A percentile compares a stretch with the other conserved stretches of the same genome.
Evolutionary conservation across 92 coral and sea anemone genomes (phyloP).

Genomic region (Paramuricea clavata): DNA sequence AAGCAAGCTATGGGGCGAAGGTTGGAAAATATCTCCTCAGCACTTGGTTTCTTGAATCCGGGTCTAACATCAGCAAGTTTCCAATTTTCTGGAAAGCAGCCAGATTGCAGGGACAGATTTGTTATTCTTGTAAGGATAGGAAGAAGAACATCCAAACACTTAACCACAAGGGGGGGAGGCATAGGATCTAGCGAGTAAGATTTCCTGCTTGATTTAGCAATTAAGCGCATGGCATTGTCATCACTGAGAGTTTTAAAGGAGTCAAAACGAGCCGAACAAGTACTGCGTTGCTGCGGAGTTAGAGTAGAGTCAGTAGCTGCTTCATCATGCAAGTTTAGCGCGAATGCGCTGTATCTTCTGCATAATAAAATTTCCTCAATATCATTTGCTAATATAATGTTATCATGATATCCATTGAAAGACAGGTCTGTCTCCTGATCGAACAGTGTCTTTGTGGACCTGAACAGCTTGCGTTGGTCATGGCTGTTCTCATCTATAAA

Average conservation of each 20-base stretch:
- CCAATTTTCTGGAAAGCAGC: conserved; percentile 57
- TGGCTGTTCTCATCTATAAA: conserved; percentile 55
- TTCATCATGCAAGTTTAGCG: conserved; percentile 45
- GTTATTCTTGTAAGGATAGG: conserved; percentile 61
- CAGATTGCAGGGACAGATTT: conserved; percentile 63
- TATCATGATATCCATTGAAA: conserved; percentile 54
- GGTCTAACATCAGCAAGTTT: conserved; percentile 67
- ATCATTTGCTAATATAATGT: conserved; percentile 54
- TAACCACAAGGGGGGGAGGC: conserved; percentile 63
- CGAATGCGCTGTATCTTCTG: conserved; percentile 42
- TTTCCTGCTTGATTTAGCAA: conserved; percentile 45
- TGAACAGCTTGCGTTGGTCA: conserved; percentile 66
- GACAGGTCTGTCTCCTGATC: conserved; percentile 41
- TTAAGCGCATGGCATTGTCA: conserved; percentile 35
- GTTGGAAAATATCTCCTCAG: conserved; percentile 60
- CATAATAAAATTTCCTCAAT: conserved; percentile 44
- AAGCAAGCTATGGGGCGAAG: conserved; percentile 60
- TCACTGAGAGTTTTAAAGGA: conserved; percentile 19
- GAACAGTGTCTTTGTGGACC: conserved; percentile 67
- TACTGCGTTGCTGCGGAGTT: background rate
- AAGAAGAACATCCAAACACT: conserved; percentile 63
- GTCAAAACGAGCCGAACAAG: conserved; percentile 10
- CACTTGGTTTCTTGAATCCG: conserved; percentile 58
- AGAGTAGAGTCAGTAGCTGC: conserved; percentile 14
- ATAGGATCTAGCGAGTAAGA: conserved; percentile 56